phyloP scores from a whole-genome alignment of 2,113 vertebrate genomes.

The Limnothrissa miodon region DNA sequence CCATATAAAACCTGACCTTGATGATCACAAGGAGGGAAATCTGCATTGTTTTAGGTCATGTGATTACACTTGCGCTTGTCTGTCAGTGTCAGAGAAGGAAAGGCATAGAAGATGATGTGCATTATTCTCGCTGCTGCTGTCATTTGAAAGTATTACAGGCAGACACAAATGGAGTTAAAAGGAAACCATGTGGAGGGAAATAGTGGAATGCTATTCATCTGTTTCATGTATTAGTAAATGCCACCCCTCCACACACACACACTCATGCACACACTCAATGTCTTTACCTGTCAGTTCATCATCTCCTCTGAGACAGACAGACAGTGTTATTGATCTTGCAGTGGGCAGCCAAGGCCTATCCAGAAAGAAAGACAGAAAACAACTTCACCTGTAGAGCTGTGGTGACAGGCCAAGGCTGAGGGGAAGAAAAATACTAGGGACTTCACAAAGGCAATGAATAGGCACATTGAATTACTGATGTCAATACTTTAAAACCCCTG shows the following conservation, averaged over 20 bases:
- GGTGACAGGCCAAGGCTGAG: constrained; percentile 17
- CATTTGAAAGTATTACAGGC: constrained; percentile 39
- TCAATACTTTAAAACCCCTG: background rate
- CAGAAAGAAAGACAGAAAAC: background rate
- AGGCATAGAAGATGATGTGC: constrained; percentile 13
- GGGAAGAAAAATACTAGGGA: constrained; percentile 15
- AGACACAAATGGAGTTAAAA: too few relatives aligned
- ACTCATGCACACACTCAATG: too few relatives aligned
- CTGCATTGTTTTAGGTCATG: constrained; percentile 23
- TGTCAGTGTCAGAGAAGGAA: constrained; percentile 23
- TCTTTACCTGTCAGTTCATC: constrained; percentile 38
- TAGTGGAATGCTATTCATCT: constrained; percentile 20
- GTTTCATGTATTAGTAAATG: constrained; percentile 14
- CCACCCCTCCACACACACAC: background rate
- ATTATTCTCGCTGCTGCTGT: constrained; percentile 45
- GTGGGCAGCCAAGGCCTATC: constrained; percentile 30
- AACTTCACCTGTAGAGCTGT: constrained; percentile 31
- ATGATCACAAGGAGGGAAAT: constrained; percentile 29
- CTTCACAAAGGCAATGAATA: background rate
- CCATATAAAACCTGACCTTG: constrained; percentile 3
- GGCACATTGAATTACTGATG: background rate
- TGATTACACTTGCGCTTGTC: constrained; percentile 26
- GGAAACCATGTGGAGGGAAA: constrained; percentile 37
- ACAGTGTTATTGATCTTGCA: constrained; percentile 43
- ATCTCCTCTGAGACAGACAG: constrained; percentile 34